Evolutionary conservation across 2,888 invertebrate species (phyloP).

Genomic region (Ochropleura leucogaster): DNA sequence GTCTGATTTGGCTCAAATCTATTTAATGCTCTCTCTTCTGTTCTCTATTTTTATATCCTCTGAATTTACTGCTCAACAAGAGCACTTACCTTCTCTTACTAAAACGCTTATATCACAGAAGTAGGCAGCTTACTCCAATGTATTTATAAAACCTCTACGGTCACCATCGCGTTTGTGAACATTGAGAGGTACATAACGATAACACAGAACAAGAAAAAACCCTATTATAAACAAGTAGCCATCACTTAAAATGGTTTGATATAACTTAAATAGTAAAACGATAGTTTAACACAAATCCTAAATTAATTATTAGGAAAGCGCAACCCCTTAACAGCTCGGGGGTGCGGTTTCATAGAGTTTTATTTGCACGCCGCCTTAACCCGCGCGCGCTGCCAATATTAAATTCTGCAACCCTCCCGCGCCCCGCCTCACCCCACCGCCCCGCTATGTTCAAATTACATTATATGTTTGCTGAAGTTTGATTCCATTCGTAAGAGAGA

Average conservation of each 20-base stretch:
- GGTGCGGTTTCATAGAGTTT: conserved; percentile 86
- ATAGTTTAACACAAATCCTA: conserved; percentile 18
- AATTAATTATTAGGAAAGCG: conserved; percentile 45
- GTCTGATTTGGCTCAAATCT: not conserved
- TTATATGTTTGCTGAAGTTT: conserved; percentile 78
- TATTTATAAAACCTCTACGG: not conserved
- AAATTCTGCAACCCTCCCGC: conserved; percentile 80
- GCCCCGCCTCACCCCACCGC: conserved; percentile 33
- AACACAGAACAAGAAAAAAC: not conserved
- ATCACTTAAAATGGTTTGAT: not conserved
- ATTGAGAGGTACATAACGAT: not conserved
- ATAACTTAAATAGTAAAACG: not conserved
- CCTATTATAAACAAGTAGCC: not conserved
- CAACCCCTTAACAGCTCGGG: conserved; percentile 77
- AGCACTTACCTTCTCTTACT: not conserved
- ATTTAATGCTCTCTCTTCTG: not conserved
- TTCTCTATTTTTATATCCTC: not conserved
- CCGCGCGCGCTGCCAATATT: conserved; percentile 87
- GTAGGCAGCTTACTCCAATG: not conserved
- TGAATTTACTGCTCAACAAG: not conserved
- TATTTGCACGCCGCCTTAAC: conserved; percentile 89
- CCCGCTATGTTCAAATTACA: conserved; percentile 77
- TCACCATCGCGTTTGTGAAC: not conserved
- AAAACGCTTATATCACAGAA: not conserved
- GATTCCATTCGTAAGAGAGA: conserved; percentile 64